phyloP scores from a whole-genome alignment of 2,113 vertebrate genomes.

The Pseudonaja textilis region DNA sequence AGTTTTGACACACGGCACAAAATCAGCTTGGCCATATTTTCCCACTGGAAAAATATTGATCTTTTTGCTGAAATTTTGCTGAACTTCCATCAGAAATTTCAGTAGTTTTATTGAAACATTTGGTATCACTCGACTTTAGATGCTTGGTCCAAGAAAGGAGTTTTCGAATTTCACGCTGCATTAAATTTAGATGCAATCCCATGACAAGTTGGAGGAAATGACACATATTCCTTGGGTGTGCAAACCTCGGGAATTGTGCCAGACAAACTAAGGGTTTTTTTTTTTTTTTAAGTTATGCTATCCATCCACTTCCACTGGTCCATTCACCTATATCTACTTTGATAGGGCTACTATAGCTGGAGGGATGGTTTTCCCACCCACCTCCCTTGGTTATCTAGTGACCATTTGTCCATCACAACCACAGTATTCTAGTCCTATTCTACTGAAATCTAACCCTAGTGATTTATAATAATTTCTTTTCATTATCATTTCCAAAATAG shows the following conservation, averaged over 20 bases:
- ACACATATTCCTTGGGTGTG: neutral
- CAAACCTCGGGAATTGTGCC: neutral
- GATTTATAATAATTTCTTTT: neutral
- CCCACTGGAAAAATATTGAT: neutral
- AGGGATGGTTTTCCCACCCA: neutral
- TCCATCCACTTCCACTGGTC: neutral
- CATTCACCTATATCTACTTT: neutral
- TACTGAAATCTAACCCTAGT: neutral
- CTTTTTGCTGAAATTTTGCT: neutral
- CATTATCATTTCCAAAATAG: neutral
- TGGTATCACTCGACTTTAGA: neutral
- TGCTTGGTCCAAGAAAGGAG: neutral
- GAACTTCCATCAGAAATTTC: neutral
- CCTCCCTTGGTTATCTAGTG: neutral
- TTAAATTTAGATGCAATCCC: neutral
- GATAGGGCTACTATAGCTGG: neutral
- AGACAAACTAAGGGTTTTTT: neutral
- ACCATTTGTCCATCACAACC: neutral
- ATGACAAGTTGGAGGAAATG: neutral
- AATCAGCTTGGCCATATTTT: neutral
- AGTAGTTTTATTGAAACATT: neutral
- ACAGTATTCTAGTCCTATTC: neutral
- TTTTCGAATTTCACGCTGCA: neutral
- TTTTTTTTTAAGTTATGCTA: neutral
- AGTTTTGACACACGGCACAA: neutral